Percentiles rank a stretch among this genome's conserved stretches.
These are phyloP conservation scores for Calvadosia cruxmelitensis DNA, from an alignment of 30 jellyfish, hydroid and myxozoan species.

Conservation along the genomic window DNA sequence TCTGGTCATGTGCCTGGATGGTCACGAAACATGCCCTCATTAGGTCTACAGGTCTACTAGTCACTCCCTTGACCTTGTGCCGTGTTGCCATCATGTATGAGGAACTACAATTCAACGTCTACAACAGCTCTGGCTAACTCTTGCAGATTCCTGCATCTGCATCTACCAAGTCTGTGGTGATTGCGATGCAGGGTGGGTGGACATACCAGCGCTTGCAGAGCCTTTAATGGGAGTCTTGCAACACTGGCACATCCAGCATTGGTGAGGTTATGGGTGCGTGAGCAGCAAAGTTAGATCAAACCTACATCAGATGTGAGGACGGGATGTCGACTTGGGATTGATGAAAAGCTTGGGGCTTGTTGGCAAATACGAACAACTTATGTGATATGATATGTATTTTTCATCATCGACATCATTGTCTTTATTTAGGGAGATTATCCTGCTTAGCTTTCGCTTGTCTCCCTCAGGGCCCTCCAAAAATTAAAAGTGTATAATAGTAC, in stretches of 20 bases:
- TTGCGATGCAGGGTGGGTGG: not conserved
- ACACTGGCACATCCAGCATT: not conserved
- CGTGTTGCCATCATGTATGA: constrained; percentile 6
- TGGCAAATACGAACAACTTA: not conserved
- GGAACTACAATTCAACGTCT: not conserved
- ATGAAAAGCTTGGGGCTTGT: too few relatives aligned
- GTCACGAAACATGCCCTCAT: constrained; percentile 9
- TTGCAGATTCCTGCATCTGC: constrained; percentile 27
- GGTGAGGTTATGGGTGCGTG: not conserved
- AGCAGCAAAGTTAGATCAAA: not conserved
- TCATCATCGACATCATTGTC: too few relatives aligned
- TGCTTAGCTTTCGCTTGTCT: too few relatives aligned
- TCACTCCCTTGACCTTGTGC: constrained; percentile 2
- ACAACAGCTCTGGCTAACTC: constrained; percentile 14
- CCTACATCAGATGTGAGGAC: not conserved
- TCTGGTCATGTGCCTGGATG: not conserved
- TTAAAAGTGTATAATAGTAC: too few relatives aligned
- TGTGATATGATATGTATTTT: too few relatives aligned
- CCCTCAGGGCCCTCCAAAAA: too few relatives aligned
- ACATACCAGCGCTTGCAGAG: not conserved
- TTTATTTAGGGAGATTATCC: too few relatives aligned
- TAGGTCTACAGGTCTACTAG: not conserved
- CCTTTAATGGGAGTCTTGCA: not conserved
- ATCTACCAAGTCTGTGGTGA: constrained; percentile 1
- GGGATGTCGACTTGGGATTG: not conserved